Conservation (phyloP, 2,888 invertebrate species). For the Dolomedes plantarius region DNA sequence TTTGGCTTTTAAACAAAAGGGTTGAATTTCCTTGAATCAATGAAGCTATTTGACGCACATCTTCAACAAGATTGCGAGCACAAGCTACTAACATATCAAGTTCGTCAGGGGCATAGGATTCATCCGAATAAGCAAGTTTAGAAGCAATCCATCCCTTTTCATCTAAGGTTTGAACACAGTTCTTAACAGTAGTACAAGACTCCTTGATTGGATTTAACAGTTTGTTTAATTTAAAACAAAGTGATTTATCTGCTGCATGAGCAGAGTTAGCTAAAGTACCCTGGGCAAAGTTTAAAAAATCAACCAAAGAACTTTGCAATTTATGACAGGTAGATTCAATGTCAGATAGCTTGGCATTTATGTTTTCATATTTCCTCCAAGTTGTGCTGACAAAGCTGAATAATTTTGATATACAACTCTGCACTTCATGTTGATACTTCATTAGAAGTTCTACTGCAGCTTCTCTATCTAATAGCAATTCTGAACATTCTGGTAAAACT, state of each 20-base stretch:
- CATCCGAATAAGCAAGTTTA: conserved; percentile 80
- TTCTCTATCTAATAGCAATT: conserved; percentile 84
- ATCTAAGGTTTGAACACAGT: conserved; percentile 85
- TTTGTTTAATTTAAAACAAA: conserved; percentile 85
- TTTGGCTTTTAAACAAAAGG: conserved; percentile 76
- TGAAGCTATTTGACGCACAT: conserved; percentile 91
- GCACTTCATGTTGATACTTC: conserved; percentile 87
- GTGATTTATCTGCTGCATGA: conserved; percentile 82
- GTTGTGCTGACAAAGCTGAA: conserved; percentile 84
- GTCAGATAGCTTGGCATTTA: conserved; percentile 88
- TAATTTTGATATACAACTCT: conserved; percentile 86
- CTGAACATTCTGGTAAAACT: conserved; percentile 71
- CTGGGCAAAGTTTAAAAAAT: conserved; percentile 91
- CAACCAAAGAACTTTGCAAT: conserved; percentile 87
- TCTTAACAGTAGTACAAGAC: conserved; percentile 87
- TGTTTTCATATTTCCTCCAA: conserved; percentile 88
- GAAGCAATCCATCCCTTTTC: conserved; percentile 87
- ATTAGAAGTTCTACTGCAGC: conserved; percentile 86
- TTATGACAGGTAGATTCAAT: conserved; percentile 87
- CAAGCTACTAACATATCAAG: conserved; percentile 92
- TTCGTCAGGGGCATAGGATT: conserved; percentile 80
- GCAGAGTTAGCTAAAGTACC: conserved; percentile 91
- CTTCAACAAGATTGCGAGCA: conserved; percentile 89
- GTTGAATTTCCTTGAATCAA: conserved; percentile 83
- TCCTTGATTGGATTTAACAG: conserved; percentile 87